Percentiles rank a stretch among this genome's conserved stretches.
Evolutionary conservation across 2,888 invertebrate genomes (phyloP).

Genomic region (Phaonia tiefii): DNA sequence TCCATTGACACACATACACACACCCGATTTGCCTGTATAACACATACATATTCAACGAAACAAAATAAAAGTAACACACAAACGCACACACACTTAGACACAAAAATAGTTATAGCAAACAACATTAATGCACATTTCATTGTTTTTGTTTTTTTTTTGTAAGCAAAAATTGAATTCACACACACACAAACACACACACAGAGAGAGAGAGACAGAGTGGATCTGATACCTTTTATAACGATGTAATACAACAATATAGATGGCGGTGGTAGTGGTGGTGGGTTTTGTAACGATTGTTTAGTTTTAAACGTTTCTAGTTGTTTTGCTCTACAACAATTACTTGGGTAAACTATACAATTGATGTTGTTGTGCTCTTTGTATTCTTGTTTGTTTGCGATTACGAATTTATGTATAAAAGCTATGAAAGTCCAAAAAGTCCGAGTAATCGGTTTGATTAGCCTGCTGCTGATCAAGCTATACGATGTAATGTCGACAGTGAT

Average conservation of each 20-base stretch:
- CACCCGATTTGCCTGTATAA: slow-evolving; percentile 14
- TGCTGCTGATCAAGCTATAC: slow-evolving; percentile 77
- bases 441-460: slow-evolving; percentile 78
- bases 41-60: slow-evolving; percentile 46
- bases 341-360: slow-evolving; percentile 48
- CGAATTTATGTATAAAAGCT: slow-evolving; percentile 75
- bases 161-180: background rate
- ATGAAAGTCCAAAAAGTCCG: slow-evolving; percentile 80
- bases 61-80: slow-evolving; percentile 42
- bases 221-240: slow-evolving; percentile 58
- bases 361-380: slow-evolving; percentile 43
- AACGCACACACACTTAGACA: slow-evolving; percentile 15
- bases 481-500: slow-evolving; percentile 32
- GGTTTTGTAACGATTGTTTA: slow-evolving; percentile 25
- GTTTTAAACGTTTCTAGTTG: background rate
- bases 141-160: slow-evolving; percentile 17
- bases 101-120: slow-evolving; percentile 55
- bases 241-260: slow-evolving; percentile 23
- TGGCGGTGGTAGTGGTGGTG: too few species aligned
- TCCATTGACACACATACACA: slow-evolving; percentile 5
- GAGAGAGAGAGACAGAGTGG: background rate
- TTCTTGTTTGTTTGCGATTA: slow-evolving; percentile 40
- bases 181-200: background rate
- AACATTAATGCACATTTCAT: slow-evolving; percentile 53
- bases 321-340: slow-evolving; percentile 18